Percentiles rank a stretch among this genome's conserved stretches.
Conservation (phyloP, 2,888 invertebrate genomes). For the Dolichopus griseipennis region DNA sequence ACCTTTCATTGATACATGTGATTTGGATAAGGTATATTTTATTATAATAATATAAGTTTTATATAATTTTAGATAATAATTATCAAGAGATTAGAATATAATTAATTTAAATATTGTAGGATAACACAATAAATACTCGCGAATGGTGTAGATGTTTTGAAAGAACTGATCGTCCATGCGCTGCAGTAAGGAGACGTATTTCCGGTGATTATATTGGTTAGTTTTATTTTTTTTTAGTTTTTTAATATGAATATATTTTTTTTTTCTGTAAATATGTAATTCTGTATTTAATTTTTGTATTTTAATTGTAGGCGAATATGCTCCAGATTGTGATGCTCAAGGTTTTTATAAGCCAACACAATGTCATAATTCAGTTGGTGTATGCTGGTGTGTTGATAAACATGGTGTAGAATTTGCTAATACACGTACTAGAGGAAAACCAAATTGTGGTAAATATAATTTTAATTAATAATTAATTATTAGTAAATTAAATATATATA, state of each 20-base stretch:
- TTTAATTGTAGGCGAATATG: slow-evolving; percentile 55
- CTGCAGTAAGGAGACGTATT: slow-evolving; percentile 70
- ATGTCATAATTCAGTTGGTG: slow-evolving; percentile 76
- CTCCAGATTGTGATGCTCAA: slow-evolving; percentile 74
- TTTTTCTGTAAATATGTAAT: not conserved
- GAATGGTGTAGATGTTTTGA: slow-evolving; percentile 80
- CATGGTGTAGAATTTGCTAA: slow-evolving; percentile 83
- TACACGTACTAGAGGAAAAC: slow-evolving; percentile 71
- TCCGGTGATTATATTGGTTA: slow-evolving; percentile 57
- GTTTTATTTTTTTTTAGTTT: slow-evolving; percentile 26
- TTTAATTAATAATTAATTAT: too few relatives aligned
- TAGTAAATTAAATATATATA: too few relatives aligned
- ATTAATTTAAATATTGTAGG: slow-evolving; percentile 40
- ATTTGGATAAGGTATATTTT: slow-evolving; percentile 47
- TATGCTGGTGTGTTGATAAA: slow-evolving; percentile 90
- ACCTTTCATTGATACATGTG: slow-evolving; percentile 78
- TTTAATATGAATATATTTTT: not conserved
- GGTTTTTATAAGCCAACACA: slow-evolving; percentile 81
- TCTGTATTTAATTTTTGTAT: not conserved
- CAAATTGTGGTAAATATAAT: slow-evolving; percentile 56
- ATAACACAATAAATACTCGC: slow-evolving; percentile 57
- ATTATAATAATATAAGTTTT: not conserved
- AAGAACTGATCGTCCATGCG: slow-evolving; percentile 72
- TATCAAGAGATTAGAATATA: too few relatives aligned
- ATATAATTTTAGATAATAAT: not conserved